These are phyloP conservation scores for Pseudoips prasinana DNA, from an alignment of 2,888 invertebrate species.

Conservation along the genomic window DNA sequence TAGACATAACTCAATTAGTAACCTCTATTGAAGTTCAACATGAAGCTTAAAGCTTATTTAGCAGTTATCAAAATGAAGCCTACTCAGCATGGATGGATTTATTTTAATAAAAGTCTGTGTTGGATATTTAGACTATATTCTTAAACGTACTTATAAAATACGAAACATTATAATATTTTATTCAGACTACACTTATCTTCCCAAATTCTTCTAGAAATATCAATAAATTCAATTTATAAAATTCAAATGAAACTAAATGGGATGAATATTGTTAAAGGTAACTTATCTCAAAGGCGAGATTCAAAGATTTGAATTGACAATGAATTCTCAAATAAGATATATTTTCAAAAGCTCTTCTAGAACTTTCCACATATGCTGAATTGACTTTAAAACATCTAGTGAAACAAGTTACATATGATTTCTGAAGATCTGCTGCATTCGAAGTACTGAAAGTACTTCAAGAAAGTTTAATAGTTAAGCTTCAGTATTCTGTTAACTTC, in stretches of 20 bases:
- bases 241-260: neutral
- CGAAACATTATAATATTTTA: too few relatives aligned
- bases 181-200: too few relatives aligned
- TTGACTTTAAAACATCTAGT: slow-evolving; percentile 27
- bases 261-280: neutral
- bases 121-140: too few relatives aligned
- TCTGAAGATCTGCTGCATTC: slow-evolving; percentile 1
- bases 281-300: slow-evolving; percentile 22
- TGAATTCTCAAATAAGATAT: slow-evolving; percentile 25
- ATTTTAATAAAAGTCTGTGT: too few relatives aligned
- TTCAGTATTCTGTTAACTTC: slow-evolving; percentile 6
- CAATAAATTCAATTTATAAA: neutral
- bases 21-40: too few relatives aligned
- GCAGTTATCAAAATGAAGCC: too few relatives aligned
- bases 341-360: slow-evolving; percentile 36
- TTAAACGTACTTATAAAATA: too few relatives aligned
- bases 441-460: slow-evolving; percentile 5
- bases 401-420: slow-evolving; percentile 21
- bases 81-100: too few relatives aligned
- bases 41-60: too few relatives aligned
- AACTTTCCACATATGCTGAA: slow-evolving; percentile 38
- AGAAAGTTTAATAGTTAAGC: slow-evolving; percentile 9
- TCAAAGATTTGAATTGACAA: slow-evolving; percentile 27
- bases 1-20: too few relatives aligned
- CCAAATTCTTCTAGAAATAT: neutral